A percentile compares a stretch with the other conserved stretches of the same genome.
These are phyloP conservation scores for Pygocentrus nattereri DNA, from an alignment of 2,797 vertebrate species.

Conservation along the genomic window DNA sequence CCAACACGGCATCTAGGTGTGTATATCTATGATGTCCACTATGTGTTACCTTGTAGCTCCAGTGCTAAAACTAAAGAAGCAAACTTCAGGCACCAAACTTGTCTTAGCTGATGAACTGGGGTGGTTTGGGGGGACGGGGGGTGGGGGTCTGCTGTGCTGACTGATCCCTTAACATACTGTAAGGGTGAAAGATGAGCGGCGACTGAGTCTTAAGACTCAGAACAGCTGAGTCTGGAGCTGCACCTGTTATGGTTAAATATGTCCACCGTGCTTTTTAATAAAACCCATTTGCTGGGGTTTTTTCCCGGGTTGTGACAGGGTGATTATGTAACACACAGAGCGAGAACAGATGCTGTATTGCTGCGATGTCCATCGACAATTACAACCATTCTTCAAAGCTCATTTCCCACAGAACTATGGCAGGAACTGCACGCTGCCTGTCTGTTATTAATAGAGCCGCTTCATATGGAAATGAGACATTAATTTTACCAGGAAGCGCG, in stretches of 20 bases:
- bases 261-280: slow-evolving; percentile 62
- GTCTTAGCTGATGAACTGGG: too few species aligned
- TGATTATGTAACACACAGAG: slow-evolving; percentile 88
- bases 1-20: too few species aligned
- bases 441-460: slow-evolving; percentile 75
- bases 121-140: too few species aligned
- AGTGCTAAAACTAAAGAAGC: too few species aligned
- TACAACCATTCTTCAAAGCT: slow-evolving; percentile 87
- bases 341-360: slow-evolving; percentile 87
- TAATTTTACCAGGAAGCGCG: slow-evolving; percentile 69
- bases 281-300: slow-evolving; percentile 53
- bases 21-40: too few species aligned
- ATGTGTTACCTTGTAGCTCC: too few species aligned
- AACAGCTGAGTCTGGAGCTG: slow-evolving; percentile 51
- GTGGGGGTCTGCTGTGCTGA: too few species aligned
- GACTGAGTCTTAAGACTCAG: background rate
- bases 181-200: too few species aligned
- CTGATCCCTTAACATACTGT: background rate
- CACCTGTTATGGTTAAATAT: slow-evolving; percentile 63
- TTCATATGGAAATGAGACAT: slow-evolving; percentile 76
- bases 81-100: too few species aligned
- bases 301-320: slow-evolving; percentile 70
- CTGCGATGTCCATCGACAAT: slow-evolving; percentile 91
- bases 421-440: slow-evolving; percentile 70
- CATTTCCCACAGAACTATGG: slow-evolving; percentile 83